phyloP scores from a whole-genome alignment of 2,113 vertebrate genomes.

The Macrotis lagotis region DNA sequence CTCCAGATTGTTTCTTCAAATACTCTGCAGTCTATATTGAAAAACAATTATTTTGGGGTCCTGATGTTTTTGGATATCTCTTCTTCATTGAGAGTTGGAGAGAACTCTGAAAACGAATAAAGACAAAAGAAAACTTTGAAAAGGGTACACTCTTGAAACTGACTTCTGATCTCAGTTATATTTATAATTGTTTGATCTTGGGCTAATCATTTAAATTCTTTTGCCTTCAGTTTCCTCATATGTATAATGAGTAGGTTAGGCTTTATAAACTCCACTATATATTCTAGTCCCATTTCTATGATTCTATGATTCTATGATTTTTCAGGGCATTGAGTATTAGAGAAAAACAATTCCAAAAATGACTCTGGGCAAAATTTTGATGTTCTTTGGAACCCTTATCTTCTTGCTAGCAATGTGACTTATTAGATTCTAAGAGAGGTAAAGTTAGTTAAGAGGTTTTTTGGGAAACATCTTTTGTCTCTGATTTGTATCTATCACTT shows the following conservation, averaged over 20 bases:
- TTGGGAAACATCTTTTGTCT: constrained; percentile 59
- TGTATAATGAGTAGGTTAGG: background rate
- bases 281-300: background rate
- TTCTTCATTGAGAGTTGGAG: accelerated
- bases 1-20: background rate
- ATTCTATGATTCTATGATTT: background rate
- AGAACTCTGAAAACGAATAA: background rate
- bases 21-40: background rate
- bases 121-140: background rate
- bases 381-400: background rate
- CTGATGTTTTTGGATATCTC: background rate
- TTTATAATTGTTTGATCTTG: background rate
- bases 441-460: constrained; percentile 34
- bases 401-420: background rate
- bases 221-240: background rate
- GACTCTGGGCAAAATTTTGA: accelerated
- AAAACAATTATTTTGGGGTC: background rate
- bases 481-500: constrained; percentile 62
- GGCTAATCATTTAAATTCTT: background rate
- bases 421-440: background rate
- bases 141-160: background rate
- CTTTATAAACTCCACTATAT: background rate
- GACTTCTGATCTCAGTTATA: background rate
- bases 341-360: background rate
- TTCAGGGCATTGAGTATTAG: background rate